Percentiles rank a stretch among this genome's conserved stretches.
Evolutionary conservation across 2,888 invertebrate genomes (phyloP).

Genomic region (Eurytoma californica): DNA sequence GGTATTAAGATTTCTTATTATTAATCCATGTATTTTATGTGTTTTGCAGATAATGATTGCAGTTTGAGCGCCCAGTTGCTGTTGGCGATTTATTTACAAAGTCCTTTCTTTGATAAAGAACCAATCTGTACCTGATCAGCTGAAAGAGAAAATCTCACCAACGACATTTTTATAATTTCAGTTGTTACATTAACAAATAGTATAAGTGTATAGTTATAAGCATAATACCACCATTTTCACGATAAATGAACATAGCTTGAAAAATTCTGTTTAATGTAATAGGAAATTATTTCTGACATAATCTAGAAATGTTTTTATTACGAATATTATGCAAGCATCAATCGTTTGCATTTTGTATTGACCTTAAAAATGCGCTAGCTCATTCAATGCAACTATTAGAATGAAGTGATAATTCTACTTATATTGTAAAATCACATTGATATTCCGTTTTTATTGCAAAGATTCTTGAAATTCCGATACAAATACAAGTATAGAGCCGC

Average conservation of each 20-base stretch:
- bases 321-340: not conserved
- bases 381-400: not conserved
- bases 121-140: conserved; percentile 45
- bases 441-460: not conserved
- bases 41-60: conserved; percentile 41
- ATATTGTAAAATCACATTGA: not conserved
- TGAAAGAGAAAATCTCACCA: not conserved
- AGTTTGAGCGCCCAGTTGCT: conserved; percentile 15
- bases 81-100: conserved; percentile 3
- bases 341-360: not conserved
- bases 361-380: not conserved
- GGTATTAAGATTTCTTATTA: not conserved
- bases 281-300: not conserved
- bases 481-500: not conserved
- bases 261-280: not conserved
- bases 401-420: not conserved
- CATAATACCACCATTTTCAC: not conserved
- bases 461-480: not conserved
- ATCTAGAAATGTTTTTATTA: not conserved
- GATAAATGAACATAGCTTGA: not conserved
- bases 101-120: conserved; percentile 5
- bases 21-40: conserved; percentile 7
- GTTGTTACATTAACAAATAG: not conserved
- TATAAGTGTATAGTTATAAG: not conserved
- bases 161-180: not conserved